phyloP scores from a whole-genome alignment of 2,797 vertebrate species.

The Masticophis lateralis region DNA sequence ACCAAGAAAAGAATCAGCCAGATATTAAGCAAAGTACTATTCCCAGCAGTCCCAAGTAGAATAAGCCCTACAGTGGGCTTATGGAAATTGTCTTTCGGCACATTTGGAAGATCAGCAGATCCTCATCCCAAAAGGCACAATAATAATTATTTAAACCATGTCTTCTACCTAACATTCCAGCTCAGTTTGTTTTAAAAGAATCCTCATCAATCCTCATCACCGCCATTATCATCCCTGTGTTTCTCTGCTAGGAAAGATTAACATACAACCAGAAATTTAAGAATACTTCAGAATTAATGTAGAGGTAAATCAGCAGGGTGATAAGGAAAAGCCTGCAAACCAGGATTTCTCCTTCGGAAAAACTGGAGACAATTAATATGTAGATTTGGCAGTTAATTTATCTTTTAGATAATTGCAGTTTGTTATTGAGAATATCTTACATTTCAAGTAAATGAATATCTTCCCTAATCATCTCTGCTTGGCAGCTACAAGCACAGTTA shows the following conservation, averaged over 20 bases:
- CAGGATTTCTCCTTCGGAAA: background rate
- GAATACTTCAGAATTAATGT: constrained; percentile 27
- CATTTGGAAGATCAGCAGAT: constrained; percentile 11
- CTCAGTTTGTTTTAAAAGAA: constrained; percentile 46
- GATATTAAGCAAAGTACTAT: background rate
- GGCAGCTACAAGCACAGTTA: background rate
- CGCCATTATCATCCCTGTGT: constrained; percentile 48
- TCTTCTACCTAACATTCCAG: constrained; percentile 31
- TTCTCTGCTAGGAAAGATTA: constrained; percentile 41
- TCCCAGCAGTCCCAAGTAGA: background rate
- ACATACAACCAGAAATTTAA: constrained; percentile 23
- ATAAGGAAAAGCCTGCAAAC: background rate
- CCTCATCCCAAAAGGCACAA: background rate
- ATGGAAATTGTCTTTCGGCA: background rate
- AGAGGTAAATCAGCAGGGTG: background rate
- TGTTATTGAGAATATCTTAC: background rate
- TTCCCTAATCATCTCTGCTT: background rate
- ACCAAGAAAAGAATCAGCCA: background rate
- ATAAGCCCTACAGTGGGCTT: background rate
- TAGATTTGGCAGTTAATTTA: background rate
- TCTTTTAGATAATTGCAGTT: background rate
- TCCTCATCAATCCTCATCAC: constrained; percentile 36
- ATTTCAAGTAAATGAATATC: constrained; percentile 4
- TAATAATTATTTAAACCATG: constrained; percentile 36
- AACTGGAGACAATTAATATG: constrained; percentile 12